A percentile compares a stretch with the other conserved stretches of the same genome.
Conservation (phyloP, 2,797 vertebrate species). For the Pipistrellus nathusii region DNA sequence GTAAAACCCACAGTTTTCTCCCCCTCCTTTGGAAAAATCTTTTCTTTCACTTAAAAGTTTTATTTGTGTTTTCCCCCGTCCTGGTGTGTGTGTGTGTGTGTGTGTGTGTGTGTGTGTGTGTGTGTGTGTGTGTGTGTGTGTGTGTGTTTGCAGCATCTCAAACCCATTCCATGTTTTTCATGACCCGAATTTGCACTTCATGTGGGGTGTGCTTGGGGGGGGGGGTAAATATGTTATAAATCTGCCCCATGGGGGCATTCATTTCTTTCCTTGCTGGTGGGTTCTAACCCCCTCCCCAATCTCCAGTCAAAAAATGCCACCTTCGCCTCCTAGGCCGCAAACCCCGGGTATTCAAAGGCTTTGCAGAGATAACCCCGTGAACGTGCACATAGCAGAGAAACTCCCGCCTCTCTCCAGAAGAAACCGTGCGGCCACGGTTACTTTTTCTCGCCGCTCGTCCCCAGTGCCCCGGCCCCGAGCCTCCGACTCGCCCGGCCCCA, state of each 20-base stretch:
- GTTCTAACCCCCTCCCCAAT: conserved; percentile 50
- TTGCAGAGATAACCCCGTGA: conserved; percentile 45
- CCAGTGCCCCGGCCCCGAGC: not conserved
- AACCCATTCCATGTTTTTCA: conserved; percentile 68
- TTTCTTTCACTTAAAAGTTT: conserved; percentile 78
- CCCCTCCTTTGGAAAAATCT: conserved; percentile 28
- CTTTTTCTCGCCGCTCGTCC: conserved; percentile 70
- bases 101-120: conserved; percentile 56
- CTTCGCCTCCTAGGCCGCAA: conserved; percentile 83
- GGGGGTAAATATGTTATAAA: not conserved
- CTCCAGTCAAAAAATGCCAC: conserved; percentile 50
- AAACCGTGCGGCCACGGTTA: conserved; percentile 62
- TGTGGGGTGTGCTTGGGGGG: not conserved
- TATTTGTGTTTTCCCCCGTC: conserved; percentile 1
- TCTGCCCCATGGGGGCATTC: not conserved
- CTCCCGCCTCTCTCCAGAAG: conserved; percentile 71
- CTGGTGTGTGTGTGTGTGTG: conserved; percentile 59
- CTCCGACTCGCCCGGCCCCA: not conserved
- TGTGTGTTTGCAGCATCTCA: conserved; percentile 51
- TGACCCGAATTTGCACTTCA: conserved; percentile 58
- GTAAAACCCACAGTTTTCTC: conserved; percentile 8
- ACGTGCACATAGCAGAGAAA: conserved; percentile 70
- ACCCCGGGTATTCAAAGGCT: conserved; percentile 69
- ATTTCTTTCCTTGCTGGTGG: conserved; percentile 53
- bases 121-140: conserved; percentile 55